Conservation (phyloP, 1,140 invertebrate genomes). For the Hyposmocoma kahamanoa region DNA sequence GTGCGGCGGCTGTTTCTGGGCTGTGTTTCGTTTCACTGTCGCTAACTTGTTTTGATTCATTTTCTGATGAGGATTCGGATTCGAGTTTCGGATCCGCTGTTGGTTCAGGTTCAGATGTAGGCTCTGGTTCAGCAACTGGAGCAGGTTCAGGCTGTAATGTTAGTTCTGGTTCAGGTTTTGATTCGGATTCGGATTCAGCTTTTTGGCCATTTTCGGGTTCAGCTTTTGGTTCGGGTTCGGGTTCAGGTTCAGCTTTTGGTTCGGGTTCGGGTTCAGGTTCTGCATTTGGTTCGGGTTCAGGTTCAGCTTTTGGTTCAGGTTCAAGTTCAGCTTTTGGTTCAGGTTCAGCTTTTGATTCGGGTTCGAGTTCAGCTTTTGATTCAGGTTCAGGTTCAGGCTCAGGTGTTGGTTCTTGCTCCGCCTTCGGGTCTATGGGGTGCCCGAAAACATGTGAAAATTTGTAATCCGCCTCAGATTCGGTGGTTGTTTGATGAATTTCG, state of each 20-base stretch:
- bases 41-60: constrained; percentile 15
- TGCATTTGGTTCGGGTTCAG: constrained; percentile 33
- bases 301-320: constrained; percentile 24
- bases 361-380: constrained; percentile 20
- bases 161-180: constrained; percentile 13
- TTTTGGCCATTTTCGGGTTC: constrained; percentile 27
- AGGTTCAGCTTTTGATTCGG: constrained; percentile 23
- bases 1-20: constrained; percentile 17
- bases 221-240: constrained; percentile 21
- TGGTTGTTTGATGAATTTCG: constrained; percentile 36
- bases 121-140: constrained; percentile 24
- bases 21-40: constrained; percentile 25
- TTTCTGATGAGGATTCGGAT: constrained; percentile 21
- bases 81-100: constrained; percentile 28
- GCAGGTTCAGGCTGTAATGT: constrained; percentile 21
- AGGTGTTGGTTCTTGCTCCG: constrained; percentile 19
- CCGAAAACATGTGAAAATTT: constrained; percentile 52
- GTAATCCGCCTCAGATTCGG: constrained; percentile 44
- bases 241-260: constrained; percentile 15
- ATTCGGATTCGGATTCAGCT: constrained; percentile 22
- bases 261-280: constrained; percentile 30
- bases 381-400: constrained; percentile 27
- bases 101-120: constrained; percentile 12
- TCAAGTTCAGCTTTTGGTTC: constrained; percentile 26
- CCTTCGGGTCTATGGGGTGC: constrained; percentile 17